Conservation (phyloP, 2,797 vertebrate genomes). For the Sebastes matsubarae region DNA sequence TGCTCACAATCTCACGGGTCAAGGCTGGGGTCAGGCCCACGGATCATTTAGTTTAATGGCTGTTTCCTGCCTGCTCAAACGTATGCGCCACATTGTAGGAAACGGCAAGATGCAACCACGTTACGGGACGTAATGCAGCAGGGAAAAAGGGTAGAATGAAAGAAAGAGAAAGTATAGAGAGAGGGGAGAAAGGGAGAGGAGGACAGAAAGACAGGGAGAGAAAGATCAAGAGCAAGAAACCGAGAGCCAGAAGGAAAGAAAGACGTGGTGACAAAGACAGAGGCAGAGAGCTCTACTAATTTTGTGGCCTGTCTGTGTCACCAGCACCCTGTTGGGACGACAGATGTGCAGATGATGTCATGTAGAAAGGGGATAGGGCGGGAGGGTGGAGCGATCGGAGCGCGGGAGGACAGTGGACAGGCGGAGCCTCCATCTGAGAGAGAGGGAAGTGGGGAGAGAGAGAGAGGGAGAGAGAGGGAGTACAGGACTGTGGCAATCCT, state of each 20-base stretch:
- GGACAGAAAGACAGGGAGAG: neutral
- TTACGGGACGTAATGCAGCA: slow-evolving; percentile 35
- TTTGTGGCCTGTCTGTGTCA: slow-evolving; percentile 80
- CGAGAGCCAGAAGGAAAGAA: slow-evolving; percentile 26
- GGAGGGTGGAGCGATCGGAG: slow-evolving; percentile 70
- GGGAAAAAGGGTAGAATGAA: neutral
- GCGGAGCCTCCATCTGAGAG: slow-evolving; percentile 61
- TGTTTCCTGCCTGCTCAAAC: slow-evolving; percentile 69
- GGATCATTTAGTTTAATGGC: slow-evolving; percentile 80
- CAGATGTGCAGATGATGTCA: slow-evolving; percentile 87
- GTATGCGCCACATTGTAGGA: slow-evolving; percentile 57
- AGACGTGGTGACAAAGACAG: slow-evolving; percentile 54
- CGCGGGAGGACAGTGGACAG: slow-evolving; percentile 74
- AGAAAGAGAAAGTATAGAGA: neutral
- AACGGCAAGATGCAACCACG: slow-evolving; percentile 36
- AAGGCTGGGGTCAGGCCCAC: slow-evolving; percentile 69
- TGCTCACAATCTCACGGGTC: slow-evolving; percentile 82
- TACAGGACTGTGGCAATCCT: slow-evolving; percentile 34
- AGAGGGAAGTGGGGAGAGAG: slow-evolving; percentile 15
- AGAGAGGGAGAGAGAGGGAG: slow-evolving; percentile 17
- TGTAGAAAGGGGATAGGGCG: slow-evolving; percentile 75
- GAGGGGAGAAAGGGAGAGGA: neutral
- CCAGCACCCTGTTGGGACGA: slow-evolving; percentile 82
- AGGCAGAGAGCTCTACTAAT: slow-evolving; percentile 66
- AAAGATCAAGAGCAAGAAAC: slow-evolving; percentile 11